Base-by-base conservation (phyloP, 2,888 invertebrate species). In the Pecten maximus region DNA sequence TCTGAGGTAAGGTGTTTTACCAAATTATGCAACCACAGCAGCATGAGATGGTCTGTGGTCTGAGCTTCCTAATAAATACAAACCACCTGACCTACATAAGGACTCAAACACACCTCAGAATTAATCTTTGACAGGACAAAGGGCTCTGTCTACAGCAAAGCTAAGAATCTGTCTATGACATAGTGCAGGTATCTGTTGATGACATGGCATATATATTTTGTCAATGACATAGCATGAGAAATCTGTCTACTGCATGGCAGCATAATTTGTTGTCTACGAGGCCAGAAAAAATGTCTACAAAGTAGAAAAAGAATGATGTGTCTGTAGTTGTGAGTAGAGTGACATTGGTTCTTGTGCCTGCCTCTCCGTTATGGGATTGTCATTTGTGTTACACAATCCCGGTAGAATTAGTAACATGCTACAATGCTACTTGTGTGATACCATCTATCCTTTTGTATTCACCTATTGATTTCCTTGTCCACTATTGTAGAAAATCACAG, bases 401-500 rank as follows among this genome's bases (percentile, higher is more conserved):
- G 74, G 74, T 74, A 74, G 74, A 74, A 74, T 74, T 74, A 74
- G 74, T 74, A 74, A 74, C 74, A 74, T 10, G 35, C 74, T 35
- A 74, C 35, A 74, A 74, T 74, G 74, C 74, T 74, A 35, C 35
- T 74, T 74, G 74, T 74, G 35, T 35, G 74, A 74, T 74, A 74
- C 28, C 74, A 74, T 74, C 74, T 74, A 2, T 74, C 28, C 74
- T 12, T 74, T 74, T 74, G 74, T 74, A 74, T 28, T 74, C 16
- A 35, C 35, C 10, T 74, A 74, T 74, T 74, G 74, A 74, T 74
- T 74, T 74, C 35, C 74, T 28, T 74, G 74, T 74, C 74, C 35
- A 74, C 74, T 74, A 74, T 74, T 74, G 74, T 74, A 74, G 74
- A 28, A 74, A 74, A 74, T 74, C 74, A 74, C 74, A 74, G 74